Evolutionary conservation across 2,888 invertebrate genomes (phyloP).

Genomic region (Gnatocerus cornutus): DNA sequence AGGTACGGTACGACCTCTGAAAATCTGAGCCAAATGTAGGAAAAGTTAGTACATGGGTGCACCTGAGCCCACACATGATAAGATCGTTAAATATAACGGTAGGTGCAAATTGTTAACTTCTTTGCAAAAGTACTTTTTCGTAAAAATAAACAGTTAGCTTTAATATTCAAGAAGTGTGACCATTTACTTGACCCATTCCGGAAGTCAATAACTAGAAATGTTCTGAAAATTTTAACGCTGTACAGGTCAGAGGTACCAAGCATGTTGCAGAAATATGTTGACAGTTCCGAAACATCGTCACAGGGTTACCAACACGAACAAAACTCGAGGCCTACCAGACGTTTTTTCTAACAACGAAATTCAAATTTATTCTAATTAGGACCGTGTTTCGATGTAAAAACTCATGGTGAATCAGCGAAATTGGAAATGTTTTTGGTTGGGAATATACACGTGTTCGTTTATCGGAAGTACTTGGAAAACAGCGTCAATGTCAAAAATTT

Average conservation of each 20-base stretch:
- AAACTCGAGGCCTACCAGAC: no score
- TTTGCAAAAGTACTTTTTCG: constrained; percentile 6
- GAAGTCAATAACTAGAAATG: constrained; percentile 21
- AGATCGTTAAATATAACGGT: constrained; percentile 28
- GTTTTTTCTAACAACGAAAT: constrained; percentile 25
- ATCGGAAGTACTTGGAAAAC: not conserved
- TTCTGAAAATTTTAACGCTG: constrained; percentile 17
- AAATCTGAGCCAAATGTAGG: not conserved
- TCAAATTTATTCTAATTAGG: constrained; percentile 44
- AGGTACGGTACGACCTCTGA: no score
- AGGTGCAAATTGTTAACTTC: constrained; percentile 13
- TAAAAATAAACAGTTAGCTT: constrained; percentile 23
- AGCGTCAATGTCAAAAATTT: not conserved
- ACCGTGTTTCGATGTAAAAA: constrained; percentile 36
- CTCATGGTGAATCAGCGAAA: constrained; percentile 36
- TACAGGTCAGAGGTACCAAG: not conserved
- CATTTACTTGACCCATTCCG: constrained; percentile 35
- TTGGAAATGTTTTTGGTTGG: constrained; percentile 2
- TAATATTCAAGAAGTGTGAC: constrained; percentile 34
- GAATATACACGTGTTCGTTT: constrained; percentile 29
- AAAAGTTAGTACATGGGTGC: not conserved
- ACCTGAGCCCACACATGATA: constrained; percentile 13
- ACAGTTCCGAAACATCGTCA: no score
- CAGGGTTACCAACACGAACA: no score
- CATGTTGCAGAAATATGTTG: not conserved